Base-by-base conservation (phyloP, 1,140 invertebrate genomes). In the Rhizoglyphus robini region DNA sequence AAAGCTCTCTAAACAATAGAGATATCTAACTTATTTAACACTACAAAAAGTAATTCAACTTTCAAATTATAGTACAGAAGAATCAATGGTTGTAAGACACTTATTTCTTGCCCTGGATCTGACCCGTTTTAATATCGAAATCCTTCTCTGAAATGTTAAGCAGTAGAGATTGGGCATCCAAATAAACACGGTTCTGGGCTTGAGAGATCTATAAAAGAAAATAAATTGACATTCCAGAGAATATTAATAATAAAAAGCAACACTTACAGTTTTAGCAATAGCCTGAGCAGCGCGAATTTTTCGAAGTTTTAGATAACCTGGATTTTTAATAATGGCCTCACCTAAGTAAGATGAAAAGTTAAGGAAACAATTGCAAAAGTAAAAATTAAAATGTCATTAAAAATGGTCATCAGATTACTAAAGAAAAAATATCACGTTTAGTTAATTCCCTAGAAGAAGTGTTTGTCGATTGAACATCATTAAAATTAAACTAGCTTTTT, bases 211-310 rank as follows among this genome's bases (percentile, higher is more conserved):
- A n/a, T n/a, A 74, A 48, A 77, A 76, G 65, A 65, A 66, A 71
- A 13, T 67, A 57, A 57, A 54, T 63, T 48, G 34, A 63, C 63
- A 13, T 63, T 18, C 70, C 23, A 20, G 20, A 32, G 23, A 57
- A 54, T 49, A 67, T 0, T 23, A 63, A 47, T 54, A 29, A 20
- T 41, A 57, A n/a, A n/a, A 25, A 77, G 81, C n/a, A n/a, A n/a
- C n/a, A n/a, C n/a, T 83, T 83, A 96, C 90, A 69, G 92, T 97
- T 80, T 89, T 84, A 25, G 96, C 88, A 78, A 99, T 98, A 73
- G 86, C 92, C 74, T 98, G 94, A 3, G 96, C 90, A 41, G 96
- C 96, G 72, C 93, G 83, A 69, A 99, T 90, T 78, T 99, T 99
- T 68, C 96, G 82, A 68, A 99, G 77, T 75, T 99, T 99, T 64